A percentile compares a stretch with the other conserved stretches of the same genome.
Conservation (phyloP, 2,113 vertebrate species). For the Petrocephalus zakoni region DNA sequence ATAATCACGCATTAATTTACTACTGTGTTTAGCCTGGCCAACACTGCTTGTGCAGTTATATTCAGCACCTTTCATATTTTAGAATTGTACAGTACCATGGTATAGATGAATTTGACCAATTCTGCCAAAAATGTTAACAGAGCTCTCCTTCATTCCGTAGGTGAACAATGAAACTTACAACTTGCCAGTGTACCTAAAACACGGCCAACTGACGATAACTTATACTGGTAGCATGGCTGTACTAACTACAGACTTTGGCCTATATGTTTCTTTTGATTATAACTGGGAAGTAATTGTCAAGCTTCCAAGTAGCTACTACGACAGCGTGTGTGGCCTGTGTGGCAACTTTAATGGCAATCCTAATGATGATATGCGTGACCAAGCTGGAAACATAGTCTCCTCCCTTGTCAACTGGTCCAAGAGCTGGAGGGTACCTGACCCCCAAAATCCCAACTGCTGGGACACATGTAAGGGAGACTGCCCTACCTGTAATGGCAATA, state of each 20-base stretch:
- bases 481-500: slow-evolving; percentile 36
- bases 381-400: slow-evolving; percentile 29
- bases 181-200: slow-evolving; percentile 46
- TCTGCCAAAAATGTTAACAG: neutral
- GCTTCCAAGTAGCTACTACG: slow-evolving; percentile 59
- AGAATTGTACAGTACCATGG: neutral
- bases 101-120: neutral
- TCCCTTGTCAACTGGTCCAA: slow-evolving; percentile 49
- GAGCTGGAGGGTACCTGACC: slow-evolving; percentile 58
- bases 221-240: slow-evolving; percentile 38
- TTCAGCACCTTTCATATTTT: no score
- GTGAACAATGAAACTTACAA: slow-evolving; percentile 50
- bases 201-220: slow-evolving; percentile 41
- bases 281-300: slow-evolving; percentile 35
- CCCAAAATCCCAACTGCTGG: slow-evolving; percentile 44
- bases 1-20: no score
- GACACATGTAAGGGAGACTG: slow-evolving; percentile 51
- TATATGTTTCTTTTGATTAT: slow-evolving; percentile 62
- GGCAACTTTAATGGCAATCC: slow-evolving; percentile 64
- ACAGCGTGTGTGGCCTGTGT: slow-evolving; percentile 66
- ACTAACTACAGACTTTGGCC: slow-evolving; percentile 59
- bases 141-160: slow-evolving; percentile 37
- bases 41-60: no score
- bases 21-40: no score
- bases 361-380: slow-evolving; percentile 51